Evolutionary conservation across 2,888 invertebrate species (phyloP).

Genomic region (Hypselothyrea guttata): DNA sequence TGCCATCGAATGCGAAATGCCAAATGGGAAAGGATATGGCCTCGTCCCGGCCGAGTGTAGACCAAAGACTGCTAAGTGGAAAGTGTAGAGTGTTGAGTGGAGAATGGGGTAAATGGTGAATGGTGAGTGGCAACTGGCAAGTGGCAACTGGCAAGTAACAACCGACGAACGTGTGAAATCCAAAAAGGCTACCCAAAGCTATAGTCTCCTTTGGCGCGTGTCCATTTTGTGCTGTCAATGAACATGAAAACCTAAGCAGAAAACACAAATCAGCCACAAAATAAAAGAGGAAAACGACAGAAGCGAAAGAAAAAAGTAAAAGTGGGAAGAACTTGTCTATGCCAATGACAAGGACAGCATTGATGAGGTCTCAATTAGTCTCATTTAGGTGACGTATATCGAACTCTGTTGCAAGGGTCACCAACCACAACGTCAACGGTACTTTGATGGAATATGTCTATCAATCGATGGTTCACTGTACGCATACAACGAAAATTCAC

Average conservation of each 20-base stretch:
- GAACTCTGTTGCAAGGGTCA: constrained; percentile 35
- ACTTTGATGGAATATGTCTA: constrained; percentile 43
- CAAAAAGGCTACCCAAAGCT: constrained; percentile 38
- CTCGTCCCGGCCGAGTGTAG: constrained; percentile 14
- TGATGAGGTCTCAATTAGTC: constrained; percentile 46
- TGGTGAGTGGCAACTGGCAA: constrained; percentile 27
- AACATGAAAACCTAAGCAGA: constrained; percentile 43
- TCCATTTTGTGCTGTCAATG: constrained; percentile 51
- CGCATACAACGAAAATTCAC: constrained; percentile 22
- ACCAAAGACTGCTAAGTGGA: constrained; percentile 3
- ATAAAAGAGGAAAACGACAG: background rate
- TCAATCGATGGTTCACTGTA: constrained; percentile 16
- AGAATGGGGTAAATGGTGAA: constrained; percentile 21
- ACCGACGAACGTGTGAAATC: constrained; percentile 63
- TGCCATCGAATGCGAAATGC: constrained; percentile 47
- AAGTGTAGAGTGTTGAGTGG: constrained; percentile 6
- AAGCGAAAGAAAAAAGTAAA: background rate
- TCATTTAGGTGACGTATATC: constrained; percentile 40
- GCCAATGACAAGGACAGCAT: constrained; percentile 21
- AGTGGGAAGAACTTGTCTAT: constrained; percentile 17
- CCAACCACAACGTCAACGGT: constrained; percentile 35
- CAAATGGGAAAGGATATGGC: constrained; percentile 47
- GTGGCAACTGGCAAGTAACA: constrained; percentile 30
- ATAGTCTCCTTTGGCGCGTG: constrained; percentile 31
- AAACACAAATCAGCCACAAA: constrained; percentile 24